Conservation (phyloP, 2,113 vertebrate species). For the Apteryx owenii region DNA sequence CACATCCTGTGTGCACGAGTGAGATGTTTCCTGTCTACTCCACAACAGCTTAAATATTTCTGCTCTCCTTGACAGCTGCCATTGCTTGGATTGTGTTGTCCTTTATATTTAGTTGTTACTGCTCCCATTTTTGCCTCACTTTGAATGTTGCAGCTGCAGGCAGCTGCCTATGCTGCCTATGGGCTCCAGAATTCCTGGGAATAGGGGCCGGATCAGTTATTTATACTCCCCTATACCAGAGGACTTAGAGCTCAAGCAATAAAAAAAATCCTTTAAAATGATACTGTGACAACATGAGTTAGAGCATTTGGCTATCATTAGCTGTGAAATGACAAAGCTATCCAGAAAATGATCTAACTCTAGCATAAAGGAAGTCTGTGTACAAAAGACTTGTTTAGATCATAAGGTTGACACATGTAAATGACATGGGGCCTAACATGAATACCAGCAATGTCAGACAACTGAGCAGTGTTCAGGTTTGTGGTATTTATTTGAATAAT, state of each 20-base stretch:
- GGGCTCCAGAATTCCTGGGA: neutral
- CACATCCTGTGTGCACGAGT: fast-evolving
- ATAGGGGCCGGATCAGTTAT: neutral
- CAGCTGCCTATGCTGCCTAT: neutral
- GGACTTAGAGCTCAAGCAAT: neutral
- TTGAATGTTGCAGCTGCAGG: neutral
- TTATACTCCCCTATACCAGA: neutral
- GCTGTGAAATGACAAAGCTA: neutral
- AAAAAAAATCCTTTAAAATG: neutral
- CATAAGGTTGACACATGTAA: neutral
- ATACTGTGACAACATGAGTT: neutral
- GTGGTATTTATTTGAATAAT: neutral
- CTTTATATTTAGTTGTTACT: neutral
- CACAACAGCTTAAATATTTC: neutral
- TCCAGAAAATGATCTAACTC: neutral
- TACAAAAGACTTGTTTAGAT: neutral
- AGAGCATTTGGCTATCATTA: neutral
- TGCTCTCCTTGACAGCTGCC: neutral
- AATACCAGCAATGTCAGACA: neutral
- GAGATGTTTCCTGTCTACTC: neutral
- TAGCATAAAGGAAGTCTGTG: neutral
- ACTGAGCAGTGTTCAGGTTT: neutral
- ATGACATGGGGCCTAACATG: neutral
- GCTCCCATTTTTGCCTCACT: neutral
- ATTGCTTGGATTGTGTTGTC: neutral